phyloP scores from a whole-genome alignment of 2,113 vertebrate genomes.

The Siniperca knerii region DNA sequence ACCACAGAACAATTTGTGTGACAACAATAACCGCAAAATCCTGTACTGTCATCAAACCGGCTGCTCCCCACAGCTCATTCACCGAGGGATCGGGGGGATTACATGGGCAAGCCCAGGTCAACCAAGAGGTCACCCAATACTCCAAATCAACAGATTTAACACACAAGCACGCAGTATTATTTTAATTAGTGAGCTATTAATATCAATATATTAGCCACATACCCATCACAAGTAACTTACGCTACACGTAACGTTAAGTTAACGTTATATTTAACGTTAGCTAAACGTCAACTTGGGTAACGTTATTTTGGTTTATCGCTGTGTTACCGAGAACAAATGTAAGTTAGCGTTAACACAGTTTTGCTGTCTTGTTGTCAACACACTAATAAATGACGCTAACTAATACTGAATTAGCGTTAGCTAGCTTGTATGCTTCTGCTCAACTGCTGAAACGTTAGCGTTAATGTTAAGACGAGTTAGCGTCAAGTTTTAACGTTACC shows the following conservation, averaged over 20 bases:
- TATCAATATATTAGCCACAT: neutral
- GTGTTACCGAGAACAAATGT: neutral
- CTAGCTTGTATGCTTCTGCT: neutral
- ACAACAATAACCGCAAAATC: conserved; percentile 63
- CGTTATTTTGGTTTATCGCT: neutral
- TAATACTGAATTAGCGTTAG: neutral
- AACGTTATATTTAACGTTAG: neutral
- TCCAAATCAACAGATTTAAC: neutral
- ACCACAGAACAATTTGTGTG: conserved; percentile 3
- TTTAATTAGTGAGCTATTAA: neutral
- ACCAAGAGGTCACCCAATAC: neutral
- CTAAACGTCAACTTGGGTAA: neutral
- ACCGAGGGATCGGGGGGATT: conserved; percentile 61
- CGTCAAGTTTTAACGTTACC: conserved; percentile 25
- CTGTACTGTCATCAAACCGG: conserved; percentile 70
- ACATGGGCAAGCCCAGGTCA: conserved; percentile 25
- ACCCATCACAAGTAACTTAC: neutral
- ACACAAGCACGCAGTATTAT: neutral
- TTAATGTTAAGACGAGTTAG: conserved; percentile 15
- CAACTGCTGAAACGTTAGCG: neutral
- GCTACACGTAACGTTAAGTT: neutral
- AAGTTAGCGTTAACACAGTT: neutral
- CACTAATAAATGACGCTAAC: neutral
- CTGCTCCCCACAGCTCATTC: conserved; percentile 57
- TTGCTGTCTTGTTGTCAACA: neutral